Conservation (phyloP, 2,888 invertebrate species). For the Hetaerina titia region DNA sequence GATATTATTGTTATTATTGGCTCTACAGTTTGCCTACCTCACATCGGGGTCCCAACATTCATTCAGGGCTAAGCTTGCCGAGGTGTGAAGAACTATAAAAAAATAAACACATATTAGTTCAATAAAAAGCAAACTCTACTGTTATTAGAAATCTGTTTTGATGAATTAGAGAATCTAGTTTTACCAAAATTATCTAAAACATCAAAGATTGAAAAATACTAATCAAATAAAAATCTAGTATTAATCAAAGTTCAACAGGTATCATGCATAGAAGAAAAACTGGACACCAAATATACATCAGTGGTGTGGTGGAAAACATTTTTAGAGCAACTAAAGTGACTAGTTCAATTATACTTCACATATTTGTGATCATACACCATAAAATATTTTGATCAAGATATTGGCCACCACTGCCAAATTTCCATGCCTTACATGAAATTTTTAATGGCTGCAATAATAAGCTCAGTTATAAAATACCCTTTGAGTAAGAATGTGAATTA, state of each 20-base stretch:
- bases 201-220: constrained; percentile 20
- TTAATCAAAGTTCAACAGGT: constrained; percentile 36
- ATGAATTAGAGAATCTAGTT: constrained; percentile 48
- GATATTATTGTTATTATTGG: constrained; percentile 37
- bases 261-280: constrained; percentile 47
- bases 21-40: constrained; percentile 76
- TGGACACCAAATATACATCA: constrained; percentile 57
- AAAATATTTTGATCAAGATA: constrained; percentile 11
- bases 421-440: constrained; percentile 45
- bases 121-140: neutral
- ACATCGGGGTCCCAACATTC: constrained; percentile 99
- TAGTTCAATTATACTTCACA: constrained; percentile 31
- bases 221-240: constrained; percentile 47
- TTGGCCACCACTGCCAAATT: constrained; percentile 26
- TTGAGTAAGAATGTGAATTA: neutral
- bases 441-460: neutral
- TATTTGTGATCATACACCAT: constrained; percentile 24
- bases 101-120: constrained; percentile 74
- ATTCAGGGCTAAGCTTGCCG: constrained; percentile 97
- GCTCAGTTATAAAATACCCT: neutral
- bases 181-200: constrained; percentile 66
- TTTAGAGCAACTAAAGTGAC: neutral
- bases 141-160: constrained; percentile 6
- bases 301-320: neutral
- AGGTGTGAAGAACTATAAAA: constrained; percentile 95